Evolutionary conservation across 2,797 vertebrate genomes (phyloP).

Genomic region (Pempheris klunzingeri): DNA sequence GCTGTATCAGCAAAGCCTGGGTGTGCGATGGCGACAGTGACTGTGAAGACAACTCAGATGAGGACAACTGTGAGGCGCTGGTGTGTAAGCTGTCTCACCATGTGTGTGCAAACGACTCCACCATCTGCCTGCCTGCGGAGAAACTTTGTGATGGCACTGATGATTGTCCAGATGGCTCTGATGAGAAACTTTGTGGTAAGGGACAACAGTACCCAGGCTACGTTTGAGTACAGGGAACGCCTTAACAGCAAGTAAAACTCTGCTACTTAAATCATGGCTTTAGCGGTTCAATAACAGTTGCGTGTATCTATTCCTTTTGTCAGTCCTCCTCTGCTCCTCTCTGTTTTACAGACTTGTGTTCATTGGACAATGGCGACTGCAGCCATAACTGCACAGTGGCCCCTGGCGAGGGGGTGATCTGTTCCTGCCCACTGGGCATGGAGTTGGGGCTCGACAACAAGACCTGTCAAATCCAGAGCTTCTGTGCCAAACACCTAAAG

Average conservation of each 20-base stretch:
- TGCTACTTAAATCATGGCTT: conserved; percentile 13
- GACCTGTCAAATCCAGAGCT: conserved; percentile 97
- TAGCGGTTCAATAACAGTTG: conserved; percentile 9
- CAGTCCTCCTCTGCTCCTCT: conserved; percentile 7
- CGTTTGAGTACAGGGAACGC: conserved; percentile 3
- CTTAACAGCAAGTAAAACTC: conserved; percentile 21
- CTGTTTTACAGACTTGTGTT: conserved; percentile 89
- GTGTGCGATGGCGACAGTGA: conserved; percentile 97
- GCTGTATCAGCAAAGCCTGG: conserved; percentile 98
- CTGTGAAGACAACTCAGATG: conserved; percentile 97
- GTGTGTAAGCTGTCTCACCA: conserved; percentile 96
- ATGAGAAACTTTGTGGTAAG: conserved; percentile 96
- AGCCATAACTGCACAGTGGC: conserved; percentile 97
- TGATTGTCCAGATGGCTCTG: conserved; percentile 94
- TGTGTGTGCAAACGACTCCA: conserved; percentile 93
- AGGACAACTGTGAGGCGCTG: conserved; percentile 95
- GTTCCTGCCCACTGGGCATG: conserved; percentile 97
- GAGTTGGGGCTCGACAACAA: conserved; percentile 93
- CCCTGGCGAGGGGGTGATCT: conserved; percentile 93
- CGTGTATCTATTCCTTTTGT: neutral
- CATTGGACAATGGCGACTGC: conserved; percentile 93
- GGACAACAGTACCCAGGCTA: conserved; percentile 42
- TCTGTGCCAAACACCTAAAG: conserved; percentile 97
- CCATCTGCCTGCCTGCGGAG: conserved; percentile 93
- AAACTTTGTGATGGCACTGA: conserved; percentile 94